Conservation (phyloP, 2,113 vertebrate species). For the Sinocyclocheilus anshuiensis region DNA sequence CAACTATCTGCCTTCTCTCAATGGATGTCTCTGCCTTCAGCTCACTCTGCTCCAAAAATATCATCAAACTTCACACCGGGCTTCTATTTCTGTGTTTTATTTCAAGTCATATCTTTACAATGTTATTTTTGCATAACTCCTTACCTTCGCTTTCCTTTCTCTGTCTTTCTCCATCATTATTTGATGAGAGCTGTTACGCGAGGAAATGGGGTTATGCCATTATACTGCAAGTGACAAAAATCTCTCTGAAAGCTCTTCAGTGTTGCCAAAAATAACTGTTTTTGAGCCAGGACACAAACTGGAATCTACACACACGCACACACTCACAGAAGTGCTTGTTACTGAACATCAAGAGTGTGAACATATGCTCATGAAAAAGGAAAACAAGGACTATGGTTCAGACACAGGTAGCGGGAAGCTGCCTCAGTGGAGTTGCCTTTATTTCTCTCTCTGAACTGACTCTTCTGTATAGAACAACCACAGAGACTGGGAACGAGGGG, state of each 20-base stretch:
- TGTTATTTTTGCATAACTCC: constrained; percentile 14
- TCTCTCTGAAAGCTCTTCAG: constrained; percentile 71
- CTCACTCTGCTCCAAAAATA: constrained; percentile 11
- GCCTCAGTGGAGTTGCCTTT: constrained; percentile 76
- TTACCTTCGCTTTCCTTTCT: constrained; percentile 64
- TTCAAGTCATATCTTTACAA: constrained; percentile 59
- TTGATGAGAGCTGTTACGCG: constrained; percentile 69
- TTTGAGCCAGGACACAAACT: constrained; percentile 79
- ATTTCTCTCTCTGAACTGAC: constrained; percentile 67
- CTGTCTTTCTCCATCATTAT: constrained; percentile 54
- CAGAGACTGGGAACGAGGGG: constrained; percentile 46
- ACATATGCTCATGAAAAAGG: constrained; percentile 63
- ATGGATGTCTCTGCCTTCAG: constrained; percentile 66
- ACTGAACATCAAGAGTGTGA: constrained; percentile 69
- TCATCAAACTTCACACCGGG: constrained; percentile 14
- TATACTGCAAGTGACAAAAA: constrained; percentile 64
- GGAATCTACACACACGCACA: constrained; percentile 63
- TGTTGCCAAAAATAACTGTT: constrained; percentile 80
- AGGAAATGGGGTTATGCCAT: constrained; percentile 66
- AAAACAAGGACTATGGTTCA: constrained; percentile 65
- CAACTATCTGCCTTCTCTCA: constrained; percentile 65
- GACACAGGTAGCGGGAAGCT: constrained; percentile 65
- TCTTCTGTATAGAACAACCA: constrained; percentile 66
- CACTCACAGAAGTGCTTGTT: constrained; percentile 76
- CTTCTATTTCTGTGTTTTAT: constrained; percentile 65